phyloP scores from a whole-genome alignment of 2,113 vertebrate species.

The Sciurus niger region DNA sequence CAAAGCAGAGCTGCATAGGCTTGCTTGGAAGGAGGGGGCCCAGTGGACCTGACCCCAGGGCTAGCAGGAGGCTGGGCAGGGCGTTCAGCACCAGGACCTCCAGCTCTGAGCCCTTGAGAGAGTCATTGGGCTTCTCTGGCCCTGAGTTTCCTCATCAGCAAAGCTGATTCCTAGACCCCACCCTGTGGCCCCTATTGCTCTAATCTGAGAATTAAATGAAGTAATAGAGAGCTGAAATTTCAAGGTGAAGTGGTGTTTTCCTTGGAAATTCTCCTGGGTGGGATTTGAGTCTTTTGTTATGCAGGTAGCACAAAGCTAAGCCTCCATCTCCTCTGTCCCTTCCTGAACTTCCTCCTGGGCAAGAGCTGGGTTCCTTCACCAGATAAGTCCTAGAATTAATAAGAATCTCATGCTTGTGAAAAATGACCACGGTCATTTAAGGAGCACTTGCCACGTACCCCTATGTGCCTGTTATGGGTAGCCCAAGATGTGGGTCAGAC shows the following conservation, averaged over 20 bases:
- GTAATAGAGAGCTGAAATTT: not conserved
- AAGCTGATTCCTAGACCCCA: too few species aligned
- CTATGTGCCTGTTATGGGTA: too few species aligned
- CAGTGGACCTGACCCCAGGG: not conserved
- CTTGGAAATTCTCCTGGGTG: not conserved
- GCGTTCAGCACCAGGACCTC: fast-evolving
- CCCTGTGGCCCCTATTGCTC: not conserved
- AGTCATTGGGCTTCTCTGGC: not conserved
- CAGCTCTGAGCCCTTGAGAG: not conserved
- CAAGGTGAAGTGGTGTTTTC: not conserved
- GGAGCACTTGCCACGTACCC: fast-evolving
- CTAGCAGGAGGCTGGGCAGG: not conserved
- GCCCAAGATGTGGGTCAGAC: not conserved
- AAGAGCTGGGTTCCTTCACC: not conserved
- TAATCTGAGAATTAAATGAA: not conserved
- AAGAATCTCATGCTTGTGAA: not conserved
- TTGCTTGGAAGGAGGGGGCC: not conserved
- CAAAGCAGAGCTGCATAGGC: not conserved
- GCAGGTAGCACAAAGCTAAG: not conserved
- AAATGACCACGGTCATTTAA: fast-evolving
- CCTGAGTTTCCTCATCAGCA: not conserved
- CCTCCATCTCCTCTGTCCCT: not conserved
- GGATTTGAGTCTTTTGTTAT: not conserved
- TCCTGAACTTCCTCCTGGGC: not conserved
- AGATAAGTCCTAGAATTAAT: not conserved